Evolutionary conservation across 2,888 invertebrate species (phyloP).

Genomic region (Neocrepidodera transversa): DNA sequence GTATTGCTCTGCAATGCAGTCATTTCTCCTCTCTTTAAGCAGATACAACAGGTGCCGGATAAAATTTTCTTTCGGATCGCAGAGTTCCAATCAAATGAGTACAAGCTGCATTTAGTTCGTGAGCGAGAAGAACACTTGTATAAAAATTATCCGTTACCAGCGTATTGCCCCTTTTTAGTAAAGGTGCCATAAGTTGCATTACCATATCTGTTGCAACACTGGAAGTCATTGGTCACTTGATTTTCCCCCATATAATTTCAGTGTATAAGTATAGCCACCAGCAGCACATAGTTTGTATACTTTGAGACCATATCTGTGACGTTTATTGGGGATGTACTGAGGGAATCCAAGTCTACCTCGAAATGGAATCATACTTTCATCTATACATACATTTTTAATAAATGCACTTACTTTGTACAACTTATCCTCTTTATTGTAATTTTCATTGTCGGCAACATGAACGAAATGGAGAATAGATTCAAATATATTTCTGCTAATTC

Average conservation of each 20-base stretch:
- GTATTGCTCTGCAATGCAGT: slow-evolving; percentile 5
- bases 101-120: slow-evolving; percentile 3
- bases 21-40: neutral
- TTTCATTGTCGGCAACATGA: too few species aligned
- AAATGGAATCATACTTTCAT: slow-evolving; percentile 5
- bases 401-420: too few species aligned
- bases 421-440: too few species aligned
- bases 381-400: slow-evolving; percentile 2
- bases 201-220: too few species aligned
- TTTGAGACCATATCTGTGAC: slow-evolving; percentile 6
- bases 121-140: slow-evolving; percentile 5
- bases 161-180: slow-evolving; percentile 1
- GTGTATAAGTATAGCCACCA: neutral
- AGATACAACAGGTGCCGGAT: neutral
- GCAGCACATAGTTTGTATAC: neutral
- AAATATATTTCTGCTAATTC: too few species aligned
- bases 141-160: slow-evolving; percentile 11
- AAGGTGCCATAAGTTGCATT: slow-evolving; percentile 5
- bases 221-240: neutral
- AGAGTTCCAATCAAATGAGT: slow-evolving; percentile 13
- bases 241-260: slow-evolving; percentile 7
- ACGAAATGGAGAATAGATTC: too few species aligned
- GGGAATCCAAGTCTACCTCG: neutral
- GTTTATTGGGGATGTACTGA: slow-evolving; percentile 1
- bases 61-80: neutral